Conservation (phyloP, 30 jellyfish, hydroid and myxozoan species). For the Hydra vulgaris region DNA sequence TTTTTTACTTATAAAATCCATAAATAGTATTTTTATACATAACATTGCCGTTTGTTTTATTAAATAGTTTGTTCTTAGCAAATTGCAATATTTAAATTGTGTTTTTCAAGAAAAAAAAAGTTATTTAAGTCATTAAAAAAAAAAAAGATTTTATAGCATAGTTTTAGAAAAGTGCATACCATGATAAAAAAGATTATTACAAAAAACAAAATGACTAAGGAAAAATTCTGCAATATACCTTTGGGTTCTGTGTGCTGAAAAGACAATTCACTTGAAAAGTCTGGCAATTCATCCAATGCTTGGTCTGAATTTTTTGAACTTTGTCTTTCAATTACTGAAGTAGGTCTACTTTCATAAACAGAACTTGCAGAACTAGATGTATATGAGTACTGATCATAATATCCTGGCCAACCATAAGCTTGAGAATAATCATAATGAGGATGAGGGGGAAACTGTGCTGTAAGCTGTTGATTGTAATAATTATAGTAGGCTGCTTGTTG, state of each 20-base stretch:
- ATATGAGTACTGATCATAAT: constrained; percentile 19
- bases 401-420: background rate
- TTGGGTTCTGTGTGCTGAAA: constrained; percentile 14
- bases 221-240: background rate
- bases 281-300: constrained; percentile 18
- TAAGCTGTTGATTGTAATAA: constrained; percentile 12
- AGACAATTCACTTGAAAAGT: constrained; percentile 30
- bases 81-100: too few relatives aligned
- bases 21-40: too few relatives aligned
- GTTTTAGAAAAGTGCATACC: too few relatives aligned
- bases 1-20: too few relatives aligned
- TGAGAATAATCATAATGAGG: background rate
- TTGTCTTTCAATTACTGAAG: constrained; percentile 33
- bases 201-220: background rate
- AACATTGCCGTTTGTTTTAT: background rate
- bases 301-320: constrained; percentile 22
- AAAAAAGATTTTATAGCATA: background rate
- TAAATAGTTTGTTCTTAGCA: too few relatives aligned
- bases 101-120: background rate
- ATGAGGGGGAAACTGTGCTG: background rate
- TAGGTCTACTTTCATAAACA: constrained; percentile 31
- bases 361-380: constrained; percentile 29
- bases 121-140: background rate
- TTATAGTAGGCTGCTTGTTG: constrained; percentile 17
- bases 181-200: background rate